These are phyloP conservation scores for Melanitta fusca DNA, from an alignment of 2,797 vertebrate species.

Conservation along the genomic window DNA sequence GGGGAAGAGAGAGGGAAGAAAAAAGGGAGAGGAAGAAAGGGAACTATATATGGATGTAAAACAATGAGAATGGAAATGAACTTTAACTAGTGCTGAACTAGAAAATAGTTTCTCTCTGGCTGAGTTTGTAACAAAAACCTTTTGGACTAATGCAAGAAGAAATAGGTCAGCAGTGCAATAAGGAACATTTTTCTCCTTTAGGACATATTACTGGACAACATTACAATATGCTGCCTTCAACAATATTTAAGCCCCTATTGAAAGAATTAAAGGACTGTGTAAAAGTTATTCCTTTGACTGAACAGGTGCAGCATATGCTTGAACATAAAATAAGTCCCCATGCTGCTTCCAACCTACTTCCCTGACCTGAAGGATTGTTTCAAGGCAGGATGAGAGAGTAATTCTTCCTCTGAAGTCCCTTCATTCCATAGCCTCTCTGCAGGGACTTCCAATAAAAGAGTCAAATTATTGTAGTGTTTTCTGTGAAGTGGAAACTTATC, in stretches of 20 bases:
- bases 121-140: neutral
- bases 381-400: neutral
- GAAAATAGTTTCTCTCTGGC: neutral
- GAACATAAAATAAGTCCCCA: neutral
- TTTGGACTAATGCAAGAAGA: neutral
- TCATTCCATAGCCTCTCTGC: neutral
- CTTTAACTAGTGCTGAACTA: neutral
- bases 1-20: neutral
- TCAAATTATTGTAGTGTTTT: conserved; percentile 19
- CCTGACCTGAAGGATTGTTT: neutral
- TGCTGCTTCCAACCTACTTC: neutral
- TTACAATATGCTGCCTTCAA: neutral
- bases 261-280: neutral
- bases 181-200: neutral
- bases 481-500: conserved; percentile 25
- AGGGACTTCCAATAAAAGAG: conserved; percentile 18
- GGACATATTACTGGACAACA: neutral
- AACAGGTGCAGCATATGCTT: neutral
- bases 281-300: neutral
- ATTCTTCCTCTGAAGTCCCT: conserved; percentile 11
- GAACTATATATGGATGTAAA: neutral
- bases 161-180: neutral
- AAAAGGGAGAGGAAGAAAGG: neutral
- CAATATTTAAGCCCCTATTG: neutral
- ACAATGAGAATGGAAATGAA: neutral